Base-by-base conservation (phyloP, 2,888 invertebrate genomes). In the Platynereis dumerilii region DNA sequence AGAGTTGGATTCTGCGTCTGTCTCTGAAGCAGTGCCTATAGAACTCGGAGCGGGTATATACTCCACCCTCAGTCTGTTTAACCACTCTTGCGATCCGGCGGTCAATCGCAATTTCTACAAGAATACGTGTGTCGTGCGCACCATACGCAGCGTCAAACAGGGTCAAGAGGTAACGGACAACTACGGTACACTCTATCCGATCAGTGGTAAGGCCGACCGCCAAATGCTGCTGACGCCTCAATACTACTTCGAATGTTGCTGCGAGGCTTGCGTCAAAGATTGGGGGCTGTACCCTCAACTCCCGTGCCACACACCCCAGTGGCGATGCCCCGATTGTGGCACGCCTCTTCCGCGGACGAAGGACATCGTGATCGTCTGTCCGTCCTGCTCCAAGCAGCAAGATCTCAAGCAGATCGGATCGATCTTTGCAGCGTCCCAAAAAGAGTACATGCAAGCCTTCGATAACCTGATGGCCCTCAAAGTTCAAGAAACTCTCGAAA, bases 81-180 rank as follows among this genome's bases (percentile, higher is more conserved):
- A 96, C 83, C 96, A 97, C 85, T 91, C 94, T 0, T 96, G 96
- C 81, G 90, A 91, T 71, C 91, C 93, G 3, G 91, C 91, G 75
- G 91, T 94, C 66, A 89, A 90, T 60, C 90, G 71, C 77, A 92
- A 91, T 75, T 93, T 91, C 82, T 88, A 90, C 81, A 89, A 90
- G 55, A 87, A 89, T 66, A 86, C 87, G 17, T 87, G 93, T 24
- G 88, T 91, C 68, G 90, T 92, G 1, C 89, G 90, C 74, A 90
- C 92, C 2, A 85, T 88, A 0, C 87, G 66, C 65, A 87, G 89
- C 74, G 87, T 96, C 45, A 73, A 83, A 0, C 78, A 86, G 44
- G 91, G 91, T 1, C 87, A 88, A 10, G 92, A 95, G 85, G 87
- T 96, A 66, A 87, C 88, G 67, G 94, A 95, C 84, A 93, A 93